phyloP scores from a whole-genome alignment of 2,797 vertebrate genomes.

The Spinus pinus region DNA sequence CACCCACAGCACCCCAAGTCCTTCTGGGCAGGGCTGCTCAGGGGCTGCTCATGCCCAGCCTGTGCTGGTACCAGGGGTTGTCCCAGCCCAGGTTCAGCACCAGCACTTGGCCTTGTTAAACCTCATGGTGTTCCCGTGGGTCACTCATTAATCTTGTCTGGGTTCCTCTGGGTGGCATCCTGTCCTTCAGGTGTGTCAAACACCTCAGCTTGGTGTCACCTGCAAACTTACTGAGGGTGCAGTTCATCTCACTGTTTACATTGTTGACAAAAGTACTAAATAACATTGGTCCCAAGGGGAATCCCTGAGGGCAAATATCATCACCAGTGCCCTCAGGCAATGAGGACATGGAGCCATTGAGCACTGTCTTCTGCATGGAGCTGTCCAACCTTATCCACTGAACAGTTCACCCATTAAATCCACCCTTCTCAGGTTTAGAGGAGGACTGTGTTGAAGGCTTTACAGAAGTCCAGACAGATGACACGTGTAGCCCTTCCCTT shows the following conservation, averaged over 20 bases:
- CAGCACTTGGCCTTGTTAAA: background rate
- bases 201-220: background rate
- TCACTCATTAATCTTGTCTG: background rate
- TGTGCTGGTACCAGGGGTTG: accelerated
- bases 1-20: background rate
- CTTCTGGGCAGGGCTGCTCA: background rate
- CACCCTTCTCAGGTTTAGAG: background rate
- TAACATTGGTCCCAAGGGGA: background rate
- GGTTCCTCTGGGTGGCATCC: background rate
- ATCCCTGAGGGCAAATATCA: background rate
- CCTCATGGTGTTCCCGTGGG: background rate
- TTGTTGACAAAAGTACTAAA: background rate
- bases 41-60: background rate
- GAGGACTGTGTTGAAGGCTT: background rate
- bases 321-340: background rate
- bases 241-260: accelerated
- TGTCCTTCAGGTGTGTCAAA: background rate
- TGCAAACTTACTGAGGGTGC: background rate
- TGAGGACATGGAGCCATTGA: background rate
- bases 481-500: background rate
- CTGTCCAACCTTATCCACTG: background rate
- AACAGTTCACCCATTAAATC: background rate
- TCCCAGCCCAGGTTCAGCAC: background rate
- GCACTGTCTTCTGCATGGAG: background rate
- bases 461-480: background rate